Evolutionary conservation across 2,797 vertebrate genomes (phyloP).

Genomic region (Sebastes nivosus): DNA sequence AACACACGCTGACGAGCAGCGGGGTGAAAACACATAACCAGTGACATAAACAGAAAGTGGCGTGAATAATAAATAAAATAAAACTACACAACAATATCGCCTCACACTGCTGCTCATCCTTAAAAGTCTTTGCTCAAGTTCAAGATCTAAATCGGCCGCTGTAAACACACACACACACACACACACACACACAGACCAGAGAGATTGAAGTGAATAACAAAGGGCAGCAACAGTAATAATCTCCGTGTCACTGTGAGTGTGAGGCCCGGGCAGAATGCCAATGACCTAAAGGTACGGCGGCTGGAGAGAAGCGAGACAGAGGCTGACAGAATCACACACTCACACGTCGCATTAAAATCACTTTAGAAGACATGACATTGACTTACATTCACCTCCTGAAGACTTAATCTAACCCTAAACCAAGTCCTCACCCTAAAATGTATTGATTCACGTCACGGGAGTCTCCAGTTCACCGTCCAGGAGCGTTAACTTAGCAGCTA

Average conservation of each 20-base stretch:
- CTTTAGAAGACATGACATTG: too few species aligned
- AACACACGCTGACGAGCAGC: neutral
- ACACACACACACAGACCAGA: neutral
- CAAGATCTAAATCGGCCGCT: neutral
- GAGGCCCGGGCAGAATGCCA: constrained; percentile 47
- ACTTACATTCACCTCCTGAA: too few species aligned
- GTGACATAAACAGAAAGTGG: constrained; percentile 4
- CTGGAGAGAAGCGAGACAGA: constrained; percentile 36
- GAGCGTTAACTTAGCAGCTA: too few species aligned
- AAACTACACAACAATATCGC: neutral
- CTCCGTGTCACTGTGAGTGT: constrained; percentile 49
- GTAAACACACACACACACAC: neutral
- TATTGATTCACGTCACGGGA: too few species aligned
- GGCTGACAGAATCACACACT: constrained; percentile 25
- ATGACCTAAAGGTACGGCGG: constrained; percentile 38
- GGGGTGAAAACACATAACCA: neutral
- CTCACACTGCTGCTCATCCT: constrained; percentile 6
- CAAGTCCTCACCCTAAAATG: too few species aligned
- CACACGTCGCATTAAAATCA: too few species aligned
- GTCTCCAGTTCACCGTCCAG: too few species aligned
- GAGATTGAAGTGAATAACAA: constrained; percentile 48
- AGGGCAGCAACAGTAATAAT: constrained; percentile 56
- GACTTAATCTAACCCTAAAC: too few species aligned
- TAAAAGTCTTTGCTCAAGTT: neutral
- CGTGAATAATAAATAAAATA: constrained; percentile 23